Conservation (phyloP, 1,140 invertebrate species). For the Atta colombica region DNA sequence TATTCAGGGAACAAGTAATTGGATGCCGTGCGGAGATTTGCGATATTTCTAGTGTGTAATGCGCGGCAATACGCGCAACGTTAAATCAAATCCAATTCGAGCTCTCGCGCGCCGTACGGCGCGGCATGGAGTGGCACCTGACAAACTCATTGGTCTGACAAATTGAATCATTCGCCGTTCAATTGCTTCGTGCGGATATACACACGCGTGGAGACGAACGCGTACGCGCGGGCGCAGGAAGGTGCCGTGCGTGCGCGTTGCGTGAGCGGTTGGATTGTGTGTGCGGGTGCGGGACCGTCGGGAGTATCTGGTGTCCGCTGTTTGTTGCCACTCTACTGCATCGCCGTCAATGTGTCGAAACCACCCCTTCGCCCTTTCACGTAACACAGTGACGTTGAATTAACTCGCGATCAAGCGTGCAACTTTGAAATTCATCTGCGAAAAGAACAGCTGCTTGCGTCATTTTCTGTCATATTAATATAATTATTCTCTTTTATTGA, state of each 20-base stretch:
- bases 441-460: neutral
- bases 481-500: neutral
- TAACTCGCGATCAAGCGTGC: conserved; percentile 49
- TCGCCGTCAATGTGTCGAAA: conserved; percentile 70
- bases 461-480: neutral
- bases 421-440: conserved; percentile 3
- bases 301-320: conserved; percentile 80
- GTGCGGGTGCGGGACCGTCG: conserved; percentile 66
- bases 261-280: neutral
- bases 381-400: conserved; percentile 41
- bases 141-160: conserved; percentile 87
- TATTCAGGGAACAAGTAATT: conserved; percentile 82
- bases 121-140: conserved; percentile 85
- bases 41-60: conserved; percentile 86
- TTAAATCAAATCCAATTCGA: conserved; percentile 86
- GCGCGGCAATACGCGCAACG: conserved; percentile 84
- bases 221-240: neutral
- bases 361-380: conserved; percentile 70
- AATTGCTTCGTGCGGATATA: conserved; percentile 84
- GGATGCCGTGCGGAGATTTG: conserved; percentile 83
- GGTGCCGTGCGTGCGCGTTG: neutral
- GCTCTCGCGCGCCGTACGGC: conserved; percentile 80
- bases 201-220: conserved; percentile 1
- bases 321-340: conserved; percentile 67
- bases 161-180: conserved; percentile 87